Base-by-base conservation (phyloP, 2,888 invertebrate species). In the Papilio gigon region DNA sequence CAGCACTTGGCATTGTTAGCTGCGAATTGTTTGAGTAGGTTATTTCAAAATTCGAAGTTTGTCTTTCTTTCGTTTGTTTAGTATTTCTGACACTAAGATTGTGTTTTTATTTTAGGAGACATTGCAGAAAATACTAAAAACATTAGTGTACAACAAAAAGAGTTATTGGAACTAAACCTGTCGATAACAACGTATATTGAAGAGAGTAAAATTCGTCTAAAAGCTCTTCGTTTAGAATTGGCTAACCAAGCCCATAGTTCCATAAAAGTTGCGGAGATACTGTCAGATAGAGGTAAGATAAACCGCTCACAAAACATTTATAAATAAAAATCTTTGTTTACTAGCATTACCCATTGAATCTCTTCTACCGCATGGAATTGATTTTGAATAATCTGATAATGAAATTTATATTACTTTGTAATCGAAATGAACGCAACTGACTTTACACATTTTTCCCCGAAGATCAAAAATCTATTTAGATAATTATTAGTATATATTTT, bases 121-220 rank as follows among this genome's bases (percentile, higher is more conserved):
- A 84, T 93, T 77, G 84, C 85, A 37, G 73, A 76, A 27, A 88
- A 87, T 65, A 79, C 86, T 56, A 77, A 84, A 70, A 88, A 87
- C 64, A 78, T 93, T 58, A 84, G 85, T 25, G 73, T 78, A 35
- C 78, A 84, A 65, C 91, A 93, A 71, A 85, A 82, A 58, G 84
- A 88, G 68, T 79, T 93, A 44, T 78, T 93, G 70, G 89, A 90
- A 78, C 80, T 89, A n/a, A 93, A 93, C 75, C 82, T 90, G 64
- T 84, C 89, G 20, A 74, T 93, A 59, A 86, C 87, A 59, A 82
- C 86, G 0, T 92, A 92, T 75, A 82, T 93, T 53, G 84, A 87
- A 73, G 89, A 92, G 71, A 86, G 86, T 74, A 87, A 89, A 70
- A 85, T 82, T 71, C 85, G 88, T 30, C 77, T 91, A 17, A 79